These are phyloP conservation scores for Sebastiscus albofasciatus DNA, from an alignment of 2,797 vertebrate genomes.

Conservation along the genomic window DNA sequence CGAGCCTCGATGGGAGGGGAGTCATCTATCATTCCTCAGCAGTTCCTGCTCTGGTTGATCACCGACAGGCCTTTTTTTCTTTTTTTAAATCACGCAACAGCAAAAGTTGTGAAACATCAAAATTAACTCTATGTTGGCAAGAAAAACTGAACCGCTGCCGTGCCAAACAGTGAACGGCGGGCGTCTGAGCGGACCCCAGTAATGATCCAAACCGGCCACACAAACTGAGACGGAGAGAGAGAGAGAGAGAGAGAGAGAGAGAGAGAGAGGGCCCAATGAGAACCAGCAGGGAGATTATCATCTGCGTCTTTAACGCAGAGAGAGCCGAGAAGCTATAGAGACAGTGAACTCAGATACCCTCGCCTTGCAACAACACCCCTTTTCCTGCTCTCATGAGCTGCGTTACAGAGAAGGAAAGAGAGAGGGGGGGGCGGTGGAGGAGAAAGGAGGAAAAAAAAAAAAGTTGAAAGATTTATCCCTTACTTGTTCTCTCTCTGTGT, in stretches of 20 bases:
- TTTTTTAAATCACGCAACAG: neutral
- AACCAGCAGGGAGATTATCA: slow-evolving; percentile 64
- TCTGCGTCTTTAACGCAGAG: slow-evolving; percentile 55
- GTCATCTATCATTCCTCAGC: slow-evolving; percentile 1
- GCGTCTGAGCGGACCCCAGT: slow-evolving; percentile 26
- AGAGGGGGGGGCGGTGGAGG: neutral
- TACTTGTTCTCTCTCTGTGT: slow-evolving; percentile 68
- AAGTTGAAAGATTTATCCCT: slow-evolving; percentile 75
- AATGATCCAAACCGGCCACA: slow-evolving; percentile 45
- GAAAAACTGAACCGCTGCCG: neutral
- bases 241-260: slow-evolving; percentile 5
- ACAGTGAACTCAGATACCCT: slow-evolving; percentile 80
- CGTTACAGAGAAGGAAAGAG: slow-evolving; percentile 48
- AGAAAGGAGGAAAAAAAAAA: slow-evolving; percentile 13
- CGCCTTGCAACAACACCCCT: slow-evolving; percentile 63
- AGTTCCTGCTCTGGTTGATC: slow-evolving; percentile 25
- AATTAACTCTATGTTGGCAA: neutral
- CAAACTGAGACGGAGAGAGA: neutral
- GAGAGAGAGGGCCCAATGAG: slow-evolving; percentile 37
- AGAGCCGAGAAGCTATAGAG: slow-evolving; percentile 46
- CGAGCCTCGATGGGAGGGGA: slow-evolving; percentile 29
- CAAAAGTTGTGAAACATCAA: slow-evolving; percentile 25
- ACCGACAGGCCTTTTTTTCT: slow-evolving; percentile 1
- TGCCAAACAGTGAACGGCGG: slow-evolving; percentile 5
- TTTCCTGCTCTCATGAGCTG: slow-evolving; percentile 70